phyloP scores from a whole-genome alignment of 2,888 invertebrate species.

The Agriopis leucophaearia region DNA sequence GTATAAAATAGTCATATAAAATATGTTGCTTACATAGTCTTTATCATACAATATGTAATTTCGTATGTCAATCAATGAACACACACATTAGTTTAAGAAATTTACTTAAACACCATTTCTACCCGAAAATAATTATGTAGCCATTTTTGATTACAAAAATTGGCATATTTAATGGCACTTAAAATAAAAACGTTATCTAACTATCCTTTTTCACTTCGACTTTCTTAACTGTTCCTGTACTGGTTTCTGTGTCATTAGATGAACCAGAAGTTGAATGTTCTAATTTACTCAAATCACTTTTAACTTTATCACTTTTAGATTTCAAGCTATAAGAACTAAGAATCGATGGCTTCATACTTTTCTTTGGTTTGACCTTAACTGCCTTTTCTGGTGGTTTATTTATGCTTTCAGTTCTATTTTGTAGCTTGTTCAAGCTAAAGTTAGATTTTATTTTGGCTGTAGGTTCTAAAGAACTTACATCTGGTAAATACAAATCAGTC shows the following conservation, averaged over 20 bases:
- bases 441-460: constrained; percentile 81
- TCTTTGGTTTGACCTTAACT: constrained; percentile 73
- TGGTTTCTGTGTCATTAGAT: constrained; percentile 84
- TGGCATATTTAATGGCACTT: no score
- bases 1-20: neutral
- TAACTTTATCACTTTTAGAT: constrained; percentile 59
- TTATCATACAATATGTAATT: neutral
- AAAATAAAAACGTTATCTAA: neutral
- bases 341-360: constrained; percentile 67
- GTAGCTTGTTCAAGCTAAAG: constrained; percentile 76
- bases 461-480: constrained; percentile 66
- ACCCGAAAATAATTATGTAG: neutral
- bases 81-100: neutral
- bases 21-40: neutral
- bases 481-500: constrained; percentile 74
- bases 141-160: neutral
- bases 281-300: constrained; percentile 64
- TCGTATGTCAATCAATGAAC: neutral
- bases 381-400: constrained; percentile 76
- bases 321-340: constrained; percentile 57
- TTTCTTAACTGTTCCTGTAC: constrained; percentile 81
- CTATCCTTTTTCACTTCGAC: constrained; percentile 62
- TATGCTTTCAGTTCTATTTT: constrained; percentile 78
- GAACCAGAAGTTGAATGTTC: constrained; percentile 87
- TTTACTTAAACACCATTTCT: neutral